A percentile compares a stretch with the other conserved stretches of the same genome.
These are phyloP conservation scores for Microtus ochrogaster DNA, from an alignment of 2,113 vertebrate species.

Conservation along the genomic window DNA sequence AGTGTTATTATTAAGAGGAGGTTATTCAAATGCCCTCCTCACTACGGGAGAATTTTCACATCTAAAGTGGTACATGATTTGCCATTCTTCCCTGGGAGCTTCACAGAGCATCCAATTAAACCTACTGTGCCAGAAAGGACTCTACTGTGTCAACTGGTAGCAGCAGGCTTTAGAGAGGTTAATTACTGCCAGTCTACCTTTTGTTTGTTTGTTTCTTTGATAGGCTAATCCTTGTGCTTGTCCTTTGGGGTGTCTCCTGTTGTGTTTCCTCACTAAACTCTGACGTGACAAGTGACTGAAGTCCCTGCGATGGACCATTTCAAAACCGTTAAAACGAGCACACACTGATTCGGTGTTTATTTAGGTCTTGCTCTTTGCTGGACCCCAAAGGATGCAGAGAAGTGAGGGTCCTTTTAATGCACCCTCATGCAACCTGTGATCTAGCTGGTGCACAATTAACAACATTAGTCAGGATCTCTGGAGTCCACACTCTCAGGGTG, in stretches of 20 bases:
- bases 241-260: constrained; percentile 66
- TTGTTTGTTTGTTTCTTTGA: constrained; percentile 8
- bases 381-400: neutral
- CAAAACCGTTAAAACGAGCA: constrained; percentile 60
- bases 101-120: constrained; percentile 3
- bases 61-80: neutral
- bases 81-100: constrained; percentile 29
- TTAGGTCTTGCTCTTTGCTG: constrained; percentile 9
- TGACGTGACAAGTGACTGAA: constrained; percentile 49
- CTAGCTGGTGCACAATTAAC: neutral
- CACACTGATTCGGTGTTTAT: constrained; percentile 50
- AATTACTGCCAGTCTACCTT: constrained; percentile 30
- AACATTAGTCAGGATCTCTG: neutral
- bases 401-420: neutral
- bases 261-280: constrained; percentile 66
- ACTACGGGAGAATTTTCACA: neutral
- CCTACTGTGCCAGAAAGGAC: neutral
- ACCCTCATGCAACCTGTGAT: constrained; percentile 29
- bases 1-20: neutral
- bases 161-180: neutral
- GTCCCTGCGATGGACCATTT: constrained; percentile 67
- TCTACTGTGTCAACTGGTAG: neutral
- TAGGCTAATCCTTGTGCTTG: constrained; percentile 23
- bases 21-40: constrained; percentile 11
- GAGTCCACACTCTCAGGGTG: neutral